A percentile compares a stretch with the other conserved stretches of the same genome.
phyloP scores from a whole-genome alignment of 2,888 invertebrate genomes.

The Emesis furor region DNA sequence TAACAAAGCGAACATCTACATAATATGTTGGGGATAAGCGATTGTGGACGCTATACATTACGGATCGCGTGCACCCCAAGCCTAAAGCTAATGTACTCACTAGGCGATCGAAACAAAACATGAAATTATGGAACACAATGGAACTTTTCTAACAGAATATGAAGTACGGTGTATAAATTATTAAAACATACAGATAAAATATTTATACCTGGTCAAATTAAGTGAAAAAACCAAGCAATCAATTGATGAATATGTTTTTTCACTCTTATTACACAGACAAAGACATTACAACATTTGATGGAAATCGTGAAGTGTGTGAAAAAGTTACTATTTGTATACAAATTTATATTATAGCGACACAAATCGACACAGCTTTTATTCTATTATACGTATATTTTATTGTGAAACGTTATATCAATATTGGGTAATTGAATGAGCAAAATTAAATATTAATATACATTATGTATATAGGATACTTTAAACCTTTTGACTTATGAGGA shows the following conservation, averaged over 20 bases:
- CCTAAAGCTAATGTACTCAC: constrained; percentile 23
- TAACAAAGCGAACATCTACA: constrained; percentile 87
- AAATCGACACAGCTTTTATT: too few relatives aligned
- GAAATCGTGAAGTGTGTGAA: too few relatives aligned
- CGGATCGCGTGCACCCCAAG: constrained; percentile 13
- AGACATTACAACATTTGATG: too few relatives aligned
- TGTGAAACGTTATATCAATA: neutral
- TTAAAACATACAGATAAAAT: neutral
- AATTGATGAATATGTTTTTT: too few relatives aligned
- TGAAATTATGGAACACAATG: neutral
- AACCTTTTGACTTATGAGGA: neutral
- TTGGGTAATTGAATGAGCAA: neutral
- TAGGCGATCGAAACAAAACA: constrained; percentile 9
- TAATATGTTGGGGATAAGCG: constrained; percentile 46
- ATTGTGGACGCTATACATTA: constrained; percentile 25
- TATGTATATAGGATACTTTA: neutral
- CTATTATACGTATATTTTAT: neutral
- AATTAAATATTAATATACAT: neutral
- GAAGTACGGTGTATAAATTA: neutral
- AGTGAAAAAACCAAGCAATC: too few relatives aligned
- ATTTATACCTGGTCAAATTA: too few relatives aligned
- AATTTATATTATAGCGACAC: too few relatives aligned
- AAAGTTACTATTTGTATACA: too few relatives aligned
- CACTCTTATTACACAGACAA: too few relatives aligned
- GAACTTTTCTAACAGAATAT: neutral